These are phyloP conservation scores for Phasia obesa DNA, from an alignment of 2,888 invertebrate genomes.

Conservation along the genomic window DNA sequence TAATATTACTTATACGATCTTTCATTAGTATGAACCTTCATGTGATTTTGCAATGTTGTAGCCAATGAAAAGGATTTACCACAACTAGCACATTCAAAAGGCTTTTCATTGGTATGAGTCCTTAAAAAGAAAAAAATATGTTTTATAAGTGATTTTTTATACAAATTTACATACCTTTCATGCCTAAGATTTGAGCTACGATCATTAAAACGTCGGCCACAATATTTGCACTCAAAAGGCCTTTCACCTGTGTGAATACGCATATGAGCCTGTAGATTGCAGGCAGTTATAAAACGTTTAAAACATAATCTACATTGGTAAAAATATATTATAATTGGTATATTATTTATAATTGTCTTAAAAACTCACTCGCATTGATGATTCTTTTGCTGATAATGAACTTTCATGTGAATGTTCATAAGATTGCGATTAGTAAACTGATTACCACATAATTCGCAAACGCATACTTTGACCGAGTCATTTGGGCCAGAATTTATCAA, in stretches of 20 bases:
- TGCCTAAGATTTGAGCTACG: slow-evolving; percentile 80
- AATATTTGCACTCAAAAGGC: slow-evolving; percentile 75
- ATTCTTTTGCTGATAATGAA: slow-evolving; percentile 73
- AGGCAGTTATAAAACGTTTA: slow-evolving; percentile 76
- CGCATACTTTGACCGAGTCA: slow-evolving; percentile 1
- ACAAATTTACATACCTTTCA: slow-evolving; percentile 75
- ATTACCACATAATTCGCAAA: slow-evolving; percentile 74
- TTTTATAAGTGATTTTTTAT: neutral
- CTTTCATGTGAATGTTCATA: slow-evolving; percentile 74
- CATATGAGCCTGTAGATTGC: slow-evolving; percentile 78
- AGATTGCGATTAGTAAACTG: slow-evolving; percentile 71
- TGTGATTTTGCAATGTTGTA: slow-evolving; percentile 78
- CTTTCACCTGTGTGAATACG: slow-evolving; percentile 79
- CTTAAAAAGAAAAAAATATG: neutral
- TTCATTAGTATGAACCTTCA: slow-evolving; percentile 77
- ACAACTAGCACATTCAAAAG: slow-evolving; percentile 76
- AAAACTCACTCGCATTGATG: slow-evolving; percentile 73
- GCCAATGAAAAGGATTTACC: slow-evolving; percentile 78
- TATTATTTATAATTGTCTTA: neutral
- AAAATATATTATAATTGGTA: neutral
- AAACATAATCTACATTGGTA: slow-evolving; percentile 73
- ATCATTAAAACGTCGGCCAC: slow-evolving; percentile 79
- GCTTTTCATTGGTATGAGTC: slow-evolving; percentile 79
- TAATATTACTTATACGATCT: slow-evolving; percentile 75
- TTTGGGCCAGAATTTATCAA: neutral